Evolutionary conservation across 2,888 invertebrate genomes (phyloP), one percentile per base, ranked within the genome.

Genomic region (Apamea anceps): DNA sequence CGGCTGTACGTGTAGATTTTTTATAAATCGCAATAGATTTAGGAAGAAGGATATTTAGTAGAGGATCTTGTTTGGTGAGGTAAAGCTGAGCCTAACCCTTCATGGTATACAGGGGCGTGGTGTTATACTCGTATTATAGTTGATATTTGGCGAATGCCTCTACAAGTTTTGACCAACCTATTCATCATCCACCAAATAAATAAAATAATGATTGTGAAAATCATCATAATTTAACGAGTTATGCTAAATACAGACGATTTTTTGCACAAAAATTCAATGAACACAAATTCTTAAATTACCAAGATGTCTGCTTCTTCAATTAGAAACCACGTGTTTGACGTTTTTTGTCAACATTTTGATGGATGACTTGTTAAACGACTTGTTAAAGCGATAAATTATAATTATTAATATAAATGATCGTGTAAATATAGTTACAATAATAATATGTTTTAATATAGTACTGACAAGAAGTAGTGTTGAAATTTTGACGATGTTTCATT

Each of bases 321-420:
- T 85, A 71, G 72, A 28, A 21, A 54, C 65, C 77, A 71, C 67
- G 75, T 81, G 77, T 45, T 72, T 12, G 28, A 15, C 1, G 66
- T 76, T 85, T 84, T 85, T 88, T 82, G 79, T 51, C 37, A 66
- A 57, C 72, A 45, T 48, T 81, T 70, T 89, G 85, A 88, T 85
- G 37, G 62, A 85, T 86, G 83, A 32, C 45, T 67, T 76, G 82
- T 72, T 77, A 80, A 82, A 85, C 63, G 76, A 28, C 66, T 86
- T 66, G 81, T 85, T 81, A 80, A 0, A 63, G 32, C 62, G 48
- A 65, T 84, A 77, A n/a, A 80, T 75, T 68, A 78, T 68, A 72
- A 48, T 84, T 57, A 86, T 77, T 83, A 75, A 74, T 72, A 86
- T 28, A 48, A 83, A 85, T 62, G 67, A 48, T 7, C 62, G 28